These are phyloP conservation scores for Centropus unirufus DNA, from an alignment of 2,113 vertebrate genomes.

Conservation along the genomic window DNA sequence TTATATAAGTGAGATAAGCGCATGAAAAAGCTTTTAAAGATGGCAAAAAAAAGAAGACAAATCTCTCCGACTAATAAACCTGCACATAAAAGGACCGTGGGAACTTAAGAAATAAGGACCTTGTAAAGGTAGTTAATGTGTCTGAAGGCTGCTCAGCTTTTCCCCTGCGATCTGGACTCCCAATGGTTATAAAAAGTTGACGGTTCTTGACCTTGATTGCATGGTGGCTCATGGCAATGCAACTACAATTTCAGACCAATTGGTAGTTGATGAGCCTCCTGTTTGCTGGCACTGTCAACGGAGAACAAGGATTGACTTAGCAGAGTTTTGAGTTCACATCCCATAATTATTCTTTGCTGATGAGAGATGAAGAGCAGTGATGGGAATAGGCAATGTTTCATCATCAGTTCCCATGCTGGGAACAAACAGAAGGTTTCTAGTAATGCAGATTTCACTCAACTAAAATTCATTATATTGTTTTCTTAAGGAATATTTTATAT, in stretches of 20 bases:
- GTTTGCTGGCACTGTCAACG: neutral
- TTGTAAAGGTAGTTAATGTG: neutral
- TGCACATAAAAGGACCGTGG: neutral
- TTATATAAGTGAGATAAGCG: neutral
- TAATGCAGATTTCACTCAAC: neutral
- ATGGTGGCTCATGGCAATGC: neutral
- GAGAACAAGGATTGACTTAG: neutral
- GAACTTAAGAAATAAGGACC: neutral
- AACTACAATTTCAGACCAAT: neutral
- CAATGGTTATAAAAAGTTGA: neutral
- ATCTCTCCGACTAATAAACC: neutral
- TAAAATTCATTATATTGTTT: neutral
- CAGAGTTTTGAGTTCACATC: neutral
- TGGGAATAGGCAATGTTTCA: neutral
- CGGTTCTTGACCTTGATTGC: neutral
- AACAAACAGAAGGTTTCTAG: conserved; percentile 18
- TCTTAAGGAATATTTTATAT: neutral
- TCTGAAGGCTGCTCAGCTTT: neutral
- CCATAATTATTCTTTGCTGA: neutral
- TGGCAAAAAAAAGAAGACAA: neutral
- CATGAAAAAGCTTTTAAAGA: neutral
- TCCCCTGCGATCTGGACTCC: neutral
- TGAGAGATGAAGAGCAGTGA: neutral
- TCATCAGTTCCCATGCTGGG: neutral
- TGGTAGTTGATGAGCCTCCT: neutral